Evolutionary conservation across 2,888 invertebrate genomes (phyloP).

Genomic region (Tachina grossa): DNA sequence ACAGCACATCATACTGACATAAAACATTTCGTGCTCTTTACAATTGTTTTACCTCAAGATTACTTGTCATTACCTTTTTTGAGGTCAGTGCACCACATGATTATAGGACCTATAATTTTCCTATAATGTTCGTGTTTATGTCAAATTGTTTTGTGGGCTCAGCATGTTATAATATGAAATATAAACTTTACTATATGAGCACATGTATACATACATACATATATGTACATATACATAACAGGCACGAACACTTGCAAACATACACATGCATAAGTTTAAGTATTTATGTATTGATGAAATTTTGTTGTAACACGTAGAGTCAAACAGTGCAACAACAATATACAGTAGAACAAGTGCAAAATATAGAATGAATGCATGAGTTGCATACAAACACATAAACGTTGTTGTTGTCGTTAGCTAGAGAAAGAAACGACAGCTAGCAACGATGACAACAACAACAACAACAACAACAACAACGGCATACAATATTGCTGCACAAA

Average conservation of each 20-base stretch:
- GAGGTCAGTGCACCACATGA: slow-evolving; percentile 72
- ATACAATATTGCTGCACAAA: slow-evolving; percentile 48
- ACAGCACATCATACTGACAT: neutral
- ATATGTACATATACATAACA: slow-evolving; percentile 13
- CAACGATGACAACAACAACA: slow-evolving; percentile 20
- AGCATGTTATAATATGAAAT: slow-evolving; percentile 69
- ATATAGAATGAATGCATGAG: slow-evolving; percentile 64
- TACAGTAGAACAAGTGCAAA: slow-evolving; percentile 60
- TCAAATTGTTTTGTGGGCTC: slow-evolving; percentile 72
- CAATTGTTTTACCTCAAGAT: slow-evolving; percentile 70
- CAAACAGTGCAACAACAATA: slow-evolving; percentile 42
- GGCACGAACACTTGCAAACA: too few species aligned
- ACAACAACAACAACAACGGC: slow-evolving; percentile 53
- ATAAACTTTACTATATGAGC: slow-evolving; percentile 13
- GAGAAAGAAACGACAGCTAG: slow-evolving; percentile 40
- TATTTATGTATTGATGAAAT: slow-evolving; percentile 43
- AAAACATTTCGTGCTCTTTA: slow-evolving; percentile 60
- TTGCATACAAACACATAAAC: slow-evolving; percentile 47
- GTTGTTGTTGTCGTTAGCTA: slow-evolving; percentile 3
- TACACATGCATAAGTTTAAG: too few species aligned
- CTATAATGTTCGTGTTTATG: slow-evolving; percentile 72
- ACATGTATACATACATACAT: neutral
- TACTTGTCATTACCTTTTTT: slow-evolving; percentile 72
- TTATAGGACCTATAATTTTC: slow-evolving; percentile 71
- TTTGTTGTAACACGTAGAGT: slow-evolving; percentile 66